Evolutionary conservation across 30 jellyfish, hydroid and myxozoan species (phyloP), one percentile per base, ranked within the genome.

Genomic region (Morbakka virulenta): DNA sequence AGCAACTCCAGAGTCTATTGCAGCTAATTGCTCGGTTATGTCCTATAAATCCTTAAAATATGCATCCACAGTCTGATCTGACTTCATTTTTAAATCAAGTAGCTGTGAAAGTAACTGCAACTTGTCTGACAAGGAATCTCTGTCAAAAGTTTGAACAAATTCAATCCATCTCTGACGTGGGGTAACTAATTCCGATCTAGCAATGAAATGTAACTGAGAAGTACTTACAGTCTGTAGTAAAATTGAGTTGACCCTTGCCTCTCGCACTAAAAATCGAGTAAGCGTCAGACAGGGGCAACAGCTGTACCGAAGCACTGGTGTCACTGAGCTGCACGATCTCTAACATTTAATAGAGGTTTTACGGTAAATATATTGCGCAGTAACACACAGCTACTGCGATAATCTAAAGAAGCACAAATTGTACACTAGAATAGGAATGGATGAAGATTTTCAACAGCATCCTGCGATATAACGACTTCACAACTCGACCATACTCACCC

Each of bases 191-290:
- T 57, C 71, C 22, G 24, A 9, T 57, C 22, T 11, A 22, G 71
- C 71, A 24, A 57, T 57, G 26, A 57, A 6, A 24, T 57, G 71
- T 22, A 57, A 13, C 4, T 57, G 71, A 6, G 32, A 13, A 4
- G 71, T 57, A 9, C 32, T 13, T 13, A 13, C 71, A 13, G 71
- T 57, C 22, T 57, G 71, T 6, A 57, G 31, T 57, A 57, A 57
- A 22, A 57, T 57, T 4, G 71, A 57, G 12, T 57, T 57, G 12
- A 57, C 71, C 26, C 71, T 57, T n/a, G 71, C 71, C 24, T n/a
- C 24, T 26, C 31, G 12, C 26, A 57, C 71, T 6, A 24, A 6
- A 26, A 6, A 57, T 6, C 22, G 12, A 6, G 31, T 57, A 22
- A 57, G 31, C n/a, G n/a, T n/a, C n/a, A n/a, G n/a, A n/a, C n/a